Conservation (phyloP, 2,113 vertebrate genomes). For the Physeter macrocephalus region DNA sequence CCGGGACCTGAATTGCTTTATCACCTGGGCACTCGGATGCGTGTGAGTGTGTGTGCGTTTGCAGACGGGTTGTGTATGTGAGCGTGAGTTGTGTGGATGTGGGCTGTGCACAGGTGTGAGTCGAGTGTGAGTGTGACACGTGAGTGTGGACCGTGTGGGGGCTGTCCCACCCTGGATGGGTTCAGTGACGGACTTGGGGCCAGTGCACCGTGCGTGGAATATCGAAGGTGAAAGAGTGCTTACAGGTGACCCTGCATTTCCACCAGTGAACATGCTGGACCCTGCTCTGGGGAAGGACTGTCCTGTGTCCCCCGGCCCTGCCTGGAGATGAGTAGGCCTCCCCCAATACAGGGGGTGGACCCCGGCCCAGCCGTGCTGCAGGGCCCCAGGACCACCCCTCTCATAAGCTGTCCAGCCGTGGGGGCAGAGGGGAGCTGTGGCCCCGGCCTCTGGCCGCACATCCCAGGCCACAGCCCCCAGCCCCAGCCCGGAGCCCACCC, state of each 20-base stretch:
- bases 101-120: not conserved
- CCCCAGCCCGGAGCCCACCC: conserved; percentile 52
- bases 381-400: not conserved
- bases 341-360: not conserved
- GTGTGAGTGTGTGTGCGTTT: not conserved
- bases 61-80: not conserved
- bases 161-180: too few relatives aligned
- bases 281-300: too few relatives aligned
- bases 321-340: not conserved
- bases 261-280: not conserved
- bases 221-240: not conserved
- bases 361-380: not conserved
- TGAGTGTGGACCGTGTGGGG: not conserved
- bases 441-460: fast-evolving
- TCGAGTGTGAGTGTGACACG: fast-evolving
- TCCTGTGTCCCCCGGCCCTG: fast-evolving
- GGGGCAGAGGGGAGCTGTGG: too few relatives aligned
- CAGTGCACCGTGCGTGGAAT: fast-evolving
- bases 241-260: too few relatives aligned
- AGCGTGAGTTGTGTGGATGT: not conserved
- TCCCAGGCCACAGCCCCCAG: not conserved
- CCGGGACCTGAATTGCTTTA: not conserved
- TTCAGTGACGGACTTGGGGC: not conserved
- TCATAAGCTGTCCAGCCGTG: fast-evolving
- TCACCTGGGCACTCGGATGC: not conserved